These are phyloP conservation scores for Nannoperca australis DNA, from an alignment of 2,797 vertebrate genomes.

Conservation along the genomic window DNA sequence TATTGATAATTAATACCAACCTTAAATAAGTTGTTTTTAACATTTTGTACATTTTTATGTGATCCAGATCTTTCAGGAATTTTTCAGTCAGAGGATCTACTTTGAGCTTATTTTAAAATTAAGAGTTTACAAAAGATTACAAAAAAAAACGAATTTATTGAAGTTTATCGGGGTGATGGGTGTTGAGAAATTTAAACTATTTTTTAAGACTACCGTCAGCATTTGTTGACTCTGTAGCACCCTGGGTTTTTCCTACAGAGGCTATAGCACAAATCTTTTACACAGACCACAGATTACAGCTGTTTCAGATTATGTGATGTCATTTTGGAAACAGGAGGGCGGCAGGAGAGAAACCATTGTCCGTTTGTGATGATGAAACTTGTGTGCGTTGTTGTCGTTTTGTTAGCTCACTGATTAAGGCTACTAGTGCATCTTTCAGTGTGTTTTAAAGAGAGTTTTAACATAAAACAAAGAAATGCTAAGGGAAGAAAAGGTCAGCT, in stretches of 20 bases:
- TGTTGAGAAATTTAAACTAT: slow-evolving; percentile 81
- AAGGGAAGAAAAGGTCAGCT: not conserved
- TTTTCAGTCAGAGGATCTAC: slow-evolving; percentile 93
- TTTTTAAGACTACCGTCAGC: slow-evolving; percentile 85
- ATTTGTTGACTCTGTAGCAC: slow-evolving; percentile 71
- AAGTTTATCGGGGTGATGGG: slow-evolving; percentile 76
- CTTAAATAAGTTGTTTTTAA: slow-evolving; percentile 91
- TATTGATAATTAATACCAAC: slow-evolving; percentile 76
- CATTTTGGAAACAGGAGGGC: slow-evolving; percentile 68
- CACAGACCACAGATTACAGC: slow-evolving; percentile 72
- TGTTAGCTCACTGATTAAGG: slow-evolving; percentile 24
- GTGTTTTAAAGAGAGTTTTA: slow-evolving; percentile 31
- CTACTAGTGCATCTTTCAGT: slow-evolving; percentile 37
- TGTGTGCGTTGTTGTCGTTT: slow-evolving; percentile 54
- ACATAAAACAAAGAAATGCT: slow-evolving; percentile 13
- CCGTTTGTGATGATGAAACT: slow-evolving; percentile 50
- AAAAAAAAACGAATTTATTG: slow-evolving; percentile 77
- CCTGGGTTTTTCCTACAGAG: slow-evolving; percentile 84
- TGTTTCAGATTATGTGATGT: slow-evolving; percentile 85
- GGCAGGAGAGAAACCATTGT: slow-evolving; percentile 49
- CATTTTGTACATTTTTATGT: slow-evolving; percentile 95
- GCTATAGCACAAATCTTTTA: slow-evolving; percentile 86
- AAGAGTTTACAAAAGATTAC: slow-evolving; percentile 81
- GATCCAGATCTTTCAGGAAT: slow-evolving; percentile 94
- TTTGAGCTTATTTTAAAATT: slow-evolving; percentile 90